Evolutionary conservation across 2,797 vertebrate genomes (phyloP), one percentile per base, ranked within the genome.

Genomic region (Gymnothorax javanicus): DNA sequence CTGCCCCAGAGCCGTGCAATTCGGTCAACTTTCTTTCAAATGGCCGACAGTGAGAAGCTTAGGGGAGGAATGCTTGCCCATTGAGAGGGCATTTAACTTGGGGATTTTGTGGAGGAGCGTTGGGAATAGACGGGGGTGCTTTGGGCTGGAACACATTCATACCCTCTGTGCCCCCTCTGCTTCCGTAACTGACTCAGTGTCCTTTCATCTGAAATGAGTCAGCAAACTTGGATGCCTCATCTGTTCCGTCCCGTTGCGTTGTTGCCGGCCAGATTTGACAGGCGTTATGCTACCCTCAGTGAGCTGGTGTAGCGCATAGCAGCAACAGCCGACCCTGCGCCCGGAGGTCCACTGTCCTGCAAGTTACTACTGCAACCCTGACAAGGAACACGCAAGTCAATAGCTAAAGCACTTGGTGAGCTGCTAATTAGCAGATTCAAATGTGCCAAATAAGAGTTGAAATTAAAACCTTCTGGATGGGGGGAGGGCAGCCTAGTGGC

Each of bases 201-300:
- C 59, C 77, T 57, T 60, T 82, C 23, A 62, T 69, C 50, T 82
- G 2, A 4, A 81, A 75, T 58, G 25, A 86, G 75, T 86, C 75
- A 9, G 75, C 59, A 77, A 67, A 43, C 60, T 81, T 54, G 54
- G 25, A 15, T 83, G 6, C 56, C 84, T 85, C 77, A 7, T 82
- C 60, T 25, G 77, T 58, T n/a, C 77, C 85, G 56, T 86, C 85
- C 67, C 43, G 54, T 69, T 17, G 27, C 54, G 75, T 59, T 1
- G n/a, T 59, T 59, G 25, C 58, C 54, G 59, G 43, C n/a, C 9
- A 57, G 75, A 33, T 25, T 81, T n/a, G 9, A 43, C 57, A 11
- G 0, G 17, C 8, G 58, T 7, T n/a, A 43, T 7, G 43, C n/a
- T 20, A 59, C 56, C 25, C 75, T 79, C 25, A 23, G 52, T 11